These are phyloP conservation scores for Drosophila bocqueti DNA, from an alignment of 1,140 invertebrate genomes.

Conservation along the genomic window DNA sequence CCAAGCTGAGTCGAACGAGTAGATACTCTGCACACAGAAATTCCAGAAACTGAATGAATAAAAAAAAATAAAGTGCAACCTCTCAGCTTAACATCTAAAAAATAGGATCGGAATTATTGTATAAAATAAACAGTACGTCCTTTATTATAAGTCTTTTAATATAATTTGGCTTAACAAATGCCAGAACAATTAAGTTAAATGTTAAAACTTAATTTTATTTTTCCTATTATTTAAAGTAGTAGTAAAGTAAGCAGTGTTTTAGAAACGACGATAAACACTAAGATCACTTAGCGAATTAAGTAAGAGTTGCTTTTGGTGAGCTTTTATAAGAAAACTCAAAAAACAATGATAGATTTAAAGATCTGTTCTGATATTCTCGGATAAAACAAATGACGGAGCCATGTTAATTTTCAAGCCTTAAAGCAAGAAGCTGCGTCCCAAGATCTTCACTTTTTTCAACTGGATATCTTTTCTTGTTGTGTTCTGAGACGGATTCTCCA, in stretches of 20 bases:
- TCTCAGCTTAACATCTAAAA: not conserved
- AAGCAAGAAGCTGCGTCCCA: not conserved
- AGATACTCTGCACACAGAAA: slow-evolving; percentile 30
- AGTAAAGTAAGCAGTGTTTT: no score
- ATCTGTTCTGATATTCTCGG: not conserved
- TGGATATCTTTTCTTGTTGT: not conserved
- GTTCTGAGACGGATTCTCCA: no score
- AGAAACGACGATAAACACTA: no score
- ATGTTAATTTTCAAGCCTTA: not conserved
- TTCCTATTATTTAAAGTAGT: no score
- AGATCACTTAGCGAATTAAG: no score
- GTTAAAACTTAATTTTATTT: no score
- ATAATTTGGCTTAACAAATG: not conserved
- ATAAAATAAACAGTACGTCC: not conserved
- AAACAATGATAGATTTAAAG: not conserved
- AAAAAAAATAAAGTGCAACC: not conserved
- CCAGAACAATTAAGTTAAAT: no score
- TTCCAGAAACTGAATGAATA: not conserved
- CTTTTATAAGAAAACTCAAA: no score
- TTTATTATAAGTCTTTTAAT: not conserved
- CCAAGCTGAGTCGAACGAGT: not conserved
- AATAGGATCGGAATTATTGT: no score
- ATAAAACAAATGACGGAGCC: not conserved
- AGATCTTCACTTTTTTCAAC: not conserved
- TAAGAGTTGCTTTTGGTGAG: no score